Percentiles rank a stretch among this genome's conserved stretches.
Conservation (phyloP, 2,113 vertebrate species). For the Puffinus mauretanicus region DNA sequence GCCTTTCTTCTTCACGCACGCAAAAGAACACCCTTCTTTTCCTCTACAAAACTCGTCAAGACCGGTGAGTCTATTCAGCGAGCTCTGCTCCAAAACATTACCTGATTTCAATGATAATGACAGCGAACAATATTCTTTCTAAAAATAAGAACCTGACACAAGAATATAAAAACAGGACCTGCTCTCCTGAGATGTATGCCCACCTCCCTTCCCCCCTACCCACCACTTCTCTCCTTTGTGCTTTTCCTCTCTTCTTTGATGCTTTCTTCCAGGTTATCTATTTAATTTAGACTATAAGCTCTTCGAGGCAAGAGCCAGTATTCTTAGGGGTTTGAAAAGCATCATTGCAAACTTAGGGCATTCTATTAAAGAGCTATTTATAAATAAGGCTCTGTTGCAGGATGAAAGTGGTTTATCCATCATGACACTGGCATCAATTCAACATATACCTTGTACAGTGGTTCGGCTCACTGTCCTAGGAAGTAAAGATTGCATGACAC, state of each 20-base stretch:
- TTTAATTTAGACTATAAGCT: constrained; percentile 43
- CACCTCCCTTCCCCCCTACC: neutral
- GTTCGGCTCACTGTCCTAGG: neutral
- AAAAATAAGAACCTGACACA: neutral
- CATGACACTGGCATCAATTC: neutral
- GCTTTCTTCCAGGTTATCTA: constrained; percentile 44
- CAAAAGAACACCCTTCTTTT: neutral
- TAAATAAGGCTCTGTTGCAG: constrained; percentile 13
- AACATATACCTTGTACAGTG: neutral
- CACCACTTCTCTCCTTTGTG: neutral
- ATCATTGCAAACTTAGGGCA: constrained; percentile 26
- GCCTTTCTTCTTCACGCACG: neutral
- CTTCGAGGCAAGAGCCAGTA: constrained; percentile 22
- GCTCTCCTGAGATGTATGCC: neutral
- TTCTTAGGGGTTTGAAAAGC: constrained; percentile 40
- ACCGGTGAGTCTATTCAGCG: neutral
- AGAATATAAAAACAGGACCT: neutral
- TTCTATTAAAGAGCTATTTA: constrained; percentile 49
- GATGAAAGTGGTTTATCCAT: constrained; percentile 19
- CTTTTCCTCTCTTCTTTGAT: constrained; percentile 9
- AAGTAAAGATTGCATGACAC: neutral
- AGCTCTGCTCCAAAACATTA: constrained; percentile 6
- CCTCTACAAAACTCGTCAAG: neutral
- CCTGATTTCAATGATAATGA: neutral
- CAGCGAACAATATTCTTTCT: neutral